A percentile compares a stretch with the other conserved stretches of the same genome.
These are phyloP conservation scores for Tuta absoluta DNA, from an alignment of 2,888 invertebrate species.

Conservation along the genomic window DNA sequence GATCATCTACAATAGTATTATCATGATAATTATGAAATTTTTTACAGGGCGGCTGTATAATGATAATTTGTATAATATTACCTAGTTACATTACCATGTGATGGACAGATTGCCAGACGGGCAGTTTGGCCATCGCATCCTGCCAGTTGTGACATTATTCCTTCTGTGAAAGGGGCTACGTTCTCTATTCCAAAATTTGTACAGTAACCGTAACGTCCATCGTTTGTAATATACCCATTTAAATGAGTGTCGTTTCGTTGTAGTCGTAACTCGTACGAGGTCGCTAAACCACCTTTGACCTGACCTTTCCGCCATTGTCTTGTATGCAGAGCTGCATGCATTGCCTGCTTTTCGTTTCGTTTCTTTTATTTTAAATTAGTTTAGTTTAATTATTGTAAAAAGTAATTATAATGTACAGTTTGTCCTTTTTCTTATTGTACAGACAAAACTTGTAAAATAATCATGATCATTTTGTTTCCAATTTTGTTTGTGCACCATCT, in stretches of 20 bases:
- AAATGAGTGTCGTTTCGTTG: conserved; percentile 87
- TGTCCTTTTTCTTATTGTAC: conserved; percentile 77
- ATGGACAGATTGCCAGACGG: conserved; percentile 72
- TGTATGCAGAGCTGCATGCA: conserved; percentile 84
- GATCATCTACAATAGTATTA: conserved; percentile 55
- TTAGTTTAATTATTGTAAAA: conserved; percentile 79
- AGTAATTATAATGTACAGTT: conserved; percentile 80
- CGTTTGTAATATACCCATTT: conserved; percentile 81
- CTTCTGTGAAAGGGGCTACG: conserved; percentile 93
- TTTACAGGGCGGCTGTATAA: conserved; percentile 78
- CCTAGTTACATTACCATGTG: conserved; percentile 55
- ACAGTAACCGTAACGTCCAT: conserved; percentile 79
- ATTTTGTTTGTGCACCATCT: conserved; percentile 86
- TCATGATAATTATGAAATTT: conserved; percentile 78
- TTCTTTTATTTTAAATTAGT: conserved; percentile 76
- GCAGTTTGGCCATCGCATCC: conserved; percentile 80
- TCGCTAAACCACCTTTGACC: conserved; percentile 83
- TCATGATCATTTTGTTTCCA: conserved; percentile 83
- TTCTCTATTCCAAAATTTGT: conserved; percentile 82
- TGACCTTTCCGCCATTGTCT: conserved; percentile 84
- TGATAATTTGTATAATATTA: conserved; percentile 61
- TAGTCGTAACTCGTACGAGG: conserved; percentile 79
- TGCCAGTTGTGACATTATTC: conserved; percentile 91
- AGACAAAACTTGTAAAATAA: conserved; percentile 78
- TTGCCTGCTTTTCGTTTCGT: conserved; percentile 87